A percentile compares a stretch with the other conserved stretches of the same genome.
These are phyloP conservation scores for Bicyclus anynana DNA, from an alignment of 1,140 invertebrate genomes.

Conservation along the genomic window DNA sequence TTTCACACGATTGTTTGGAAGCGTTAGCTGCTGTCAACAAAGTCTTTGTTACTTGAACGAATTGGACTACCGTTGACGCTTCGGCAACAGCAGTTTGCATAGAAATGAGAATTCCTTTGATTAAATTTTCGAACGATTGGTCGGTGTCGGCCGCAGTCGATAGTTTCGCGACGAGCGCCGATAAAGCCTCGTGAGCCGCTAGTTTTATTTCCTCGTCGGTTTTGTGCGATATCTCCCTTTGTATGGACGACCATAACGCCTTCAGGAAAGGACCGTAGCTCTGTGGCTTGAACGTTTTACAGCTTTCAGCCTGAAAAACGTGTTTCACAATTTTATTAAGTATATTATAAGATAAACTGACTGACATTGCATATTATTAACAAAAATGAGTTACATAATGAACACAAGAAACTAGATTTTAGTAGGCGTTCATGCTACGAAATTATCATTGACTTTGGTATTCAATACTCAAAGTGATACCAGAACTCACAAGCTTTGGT, in stretches of 20 bases:
- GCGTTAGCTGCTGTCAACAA: constrained; percentile 76
- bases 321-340: too few species aligned
- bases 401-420: too few species aligned
- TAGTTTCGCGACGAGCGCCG: constrained; percentile 51
- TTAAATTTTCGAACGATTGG: constrained; percentile 57
- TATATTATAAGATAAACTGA: too few species aligned
- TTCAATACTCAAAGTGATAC: too few species aligned
- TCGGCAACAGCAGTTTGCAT: constrained; percentile 72
- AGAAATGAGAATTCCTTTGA: constrained; percentile 62
- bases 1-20: constrained; percentile 72
- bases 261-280: constrained; percentile 61
- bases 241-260: constrained; percentile 58
- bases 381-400: too few species aligned
- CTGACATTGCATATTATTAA: too few species aligned
- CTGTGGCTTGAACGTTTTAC: constrained; percentile 51
- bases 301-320: constrained; percentile 66
- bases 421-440: too few species aligned
- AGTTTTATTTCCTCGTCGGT: constrained; percentile 66
- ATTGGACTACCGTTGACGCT: constrained; percentile 70
- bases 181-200: constrained; percentile 54
- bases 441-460: too few species aligned
- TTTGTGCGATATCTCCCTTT: constrained; percentile 66
- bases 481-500: too few species aligned
- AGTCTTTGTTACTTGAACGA: constrained; percentile 72
- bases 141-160: constrained; percentile 46